Conservation (phyloP, 2,113 vertebrate species). For the Tenrec ecaudatus region DNA sequence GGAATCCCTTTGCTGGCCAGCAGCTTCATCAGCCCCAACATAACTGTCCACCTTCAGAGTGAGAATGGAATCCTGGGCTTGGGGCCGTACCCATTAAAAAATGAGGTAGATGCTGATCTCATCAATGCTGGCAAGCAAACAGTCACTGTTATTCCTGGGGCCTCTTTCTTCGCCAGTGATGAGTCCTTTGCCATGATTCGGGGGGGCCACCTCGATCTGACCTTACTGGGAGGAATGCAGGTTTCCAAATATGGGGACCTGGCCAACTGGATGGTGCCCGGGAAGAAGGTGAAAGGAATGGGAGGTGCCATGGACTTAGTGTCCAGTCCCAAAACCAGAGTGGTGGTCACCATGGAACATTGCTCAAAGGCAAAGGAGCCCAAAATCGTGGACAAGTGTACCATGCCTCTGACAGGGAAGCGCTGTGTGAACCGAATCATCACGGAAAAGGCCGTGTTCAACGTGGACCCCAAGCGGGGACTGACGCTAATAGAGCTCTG, state of each 20-base stretch:
- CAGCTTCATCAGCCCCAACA: constrained; percentile 2
- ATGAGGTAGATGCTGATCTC: constrained; percentile 3
- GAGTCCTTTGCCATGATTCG: constrained; percentile 55
- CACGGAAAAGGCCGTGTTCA: constrained; percentile 91
- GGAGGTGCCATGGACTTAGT: constrained; percentile 50
- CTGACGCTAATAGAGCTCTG: constrained; percentile 92
- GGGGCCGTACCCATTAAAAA: not conserved
- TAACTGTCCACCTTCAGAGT: constrained; percentile 15
- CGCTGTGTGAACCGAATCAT: not conserved
- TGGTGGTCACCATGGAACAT: constrained; percentile 52
- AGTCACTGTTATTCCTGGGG: not conserved
- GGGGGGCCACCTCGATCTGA: constrained; percentile 51
- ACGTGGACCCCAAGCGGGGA: constrained; percentile 90
- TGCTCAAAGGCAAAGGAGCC: not conserved
- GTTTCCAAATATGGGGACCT: constrained; percentile 54
- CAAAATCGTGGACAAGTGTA: not conserved
- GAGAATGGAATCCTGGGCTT: constrained; percentile 59
- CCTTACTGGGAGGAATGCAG: constrained; percentile 55
- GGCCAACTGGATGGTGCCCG: constrained; percentile 51
- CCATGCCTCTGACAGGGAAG: not conserved
- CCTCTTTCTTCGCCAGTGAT: not conserved
- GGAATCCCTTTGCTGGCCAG: constrained; percentile 59
- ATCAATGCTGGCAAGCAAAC: constrained; percentile 42
- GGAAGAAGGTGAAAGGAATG: constrained; percentile 60
- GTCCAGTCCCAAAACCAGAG: not conserved